Percentiles rank a stretch among this genome's conserved stretches.
phyloP scores from a whole-genome alignment of 1,140 invertebrate genomes.

The Sarcophaga bullata region DNA sequence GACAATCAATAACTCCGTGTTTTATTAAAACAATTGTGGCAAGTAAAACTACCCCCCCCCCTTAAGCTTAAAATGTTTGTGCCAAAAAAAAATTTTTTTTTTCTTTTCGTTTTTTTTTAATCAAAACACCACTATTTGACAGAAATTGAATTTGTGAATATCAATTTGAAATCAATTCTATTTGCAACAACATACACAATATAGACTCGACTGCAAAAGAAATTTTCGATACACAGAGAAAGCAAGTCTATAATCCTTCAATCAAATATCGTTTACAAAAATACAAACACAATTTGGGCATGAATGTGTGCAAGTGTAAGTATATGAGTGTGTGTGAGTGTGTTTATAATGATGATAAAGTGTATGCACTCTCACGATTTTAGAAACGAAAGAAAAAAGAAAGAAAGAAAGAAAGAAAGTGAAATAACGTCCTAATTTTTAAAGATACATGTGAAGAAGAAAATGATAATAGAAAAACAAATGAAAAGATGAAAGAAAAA shows the following conservation, averaged over 20 bases:
- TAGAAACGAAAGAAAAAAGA: no score
- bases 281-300: neutral
- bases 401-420: no score
- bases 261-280: slow-evolving; percentile 34
- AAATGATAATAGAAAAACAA: neutral
- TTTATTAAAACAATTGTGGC: no score
- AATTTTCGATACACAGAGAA: neutral
- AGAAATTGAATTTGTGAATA: slow-evolving; percentile 7
- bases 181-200: neutral
- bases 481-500: neutral
- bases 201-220: neutral
- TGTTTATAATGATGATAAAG: slow-evolving; percentile 1
- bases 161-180: slow-evolving; percentile 30
- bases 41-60: no score
- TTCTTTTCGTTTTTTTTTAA: no score
- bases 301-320: no score
- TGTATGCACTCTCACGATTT: slow-evolving; percentile 19
- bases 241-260: slow-evolving; percentile 36
- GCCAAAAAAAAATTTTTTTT: no score
- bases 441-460: neutral
- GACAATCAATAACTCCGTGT: no score
- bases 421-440: slow-evolving; percentile 3
- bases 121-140: neutral
- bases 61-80: no score
- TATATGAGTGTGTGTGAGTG: no score